These are phyloP conservation scores for Ctenopoma multispine DNA, from an alignment of 2,797 vertebrate species.

Conservation along the genomic window DNA sequence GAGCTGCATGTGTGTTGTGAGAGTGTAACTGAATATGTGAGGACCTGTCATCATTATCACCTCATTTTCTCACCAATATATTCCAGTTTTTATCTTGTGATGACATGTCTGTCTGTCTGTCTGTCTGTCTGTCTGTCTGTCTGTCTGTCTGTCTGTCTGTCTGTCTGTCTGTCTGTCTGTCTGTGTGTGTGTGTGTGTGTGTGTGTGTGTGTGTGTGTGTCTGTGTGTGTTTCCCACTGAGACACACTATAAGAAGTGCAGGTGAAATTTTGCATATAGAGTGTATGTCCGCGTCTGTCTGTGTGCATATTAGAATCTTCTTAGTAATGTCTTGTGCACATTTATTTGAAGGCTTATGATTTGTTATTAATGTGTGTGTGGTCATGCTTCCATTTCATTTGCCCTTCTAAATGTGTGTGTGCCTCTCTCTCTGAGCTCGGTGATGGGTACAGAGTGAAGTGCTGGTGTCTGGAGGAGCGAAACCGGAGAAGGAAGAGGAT, in stretches of 20 bases:
- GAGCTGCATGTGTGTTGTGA: not conserved
- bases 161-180: no score
- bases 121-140: no score
- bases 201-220: no score
- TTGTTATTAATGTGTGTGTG: not conserved
- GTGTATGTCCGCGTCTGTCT: not conserved
- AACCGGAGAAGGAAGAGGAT: conserved; percentile 58
- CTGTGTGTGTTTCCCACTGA: no score
- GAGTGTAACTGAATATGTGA: not conserved
- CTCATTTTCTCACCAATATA: conserved; percentile 34
- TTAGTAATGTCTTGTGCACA: not conserved
- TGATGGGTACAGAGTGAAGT: conserved; percentile 39
- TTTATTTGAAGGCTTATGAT: conserved; percentile 4
- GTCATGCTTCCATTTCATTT: conserved; percentile 4
- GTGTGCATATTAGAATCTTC: not conserved
- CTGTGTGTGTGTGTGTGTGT: no score
- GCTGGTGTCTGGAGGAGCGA: conserved; percentile 45
- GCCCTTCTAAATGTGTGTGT: conserved; percentile 14
- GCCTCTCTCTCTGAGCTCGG: conserved; percentile 31
- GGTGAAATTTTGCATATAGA: not conserved
- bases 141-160: no score
- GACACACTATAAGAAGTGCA: not conserved
- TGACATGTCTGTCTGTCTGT: not conserved
- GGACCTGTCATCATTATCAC: conserved; percentile 22
- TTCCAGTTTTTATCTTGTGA: conserved; percentile 23